Evolutionary conservation across 2,888 invertebrate genomes (phyloP), one percentile per base, ranked within the genome.

Genomic region (Synergus umbraculus): DNA sequence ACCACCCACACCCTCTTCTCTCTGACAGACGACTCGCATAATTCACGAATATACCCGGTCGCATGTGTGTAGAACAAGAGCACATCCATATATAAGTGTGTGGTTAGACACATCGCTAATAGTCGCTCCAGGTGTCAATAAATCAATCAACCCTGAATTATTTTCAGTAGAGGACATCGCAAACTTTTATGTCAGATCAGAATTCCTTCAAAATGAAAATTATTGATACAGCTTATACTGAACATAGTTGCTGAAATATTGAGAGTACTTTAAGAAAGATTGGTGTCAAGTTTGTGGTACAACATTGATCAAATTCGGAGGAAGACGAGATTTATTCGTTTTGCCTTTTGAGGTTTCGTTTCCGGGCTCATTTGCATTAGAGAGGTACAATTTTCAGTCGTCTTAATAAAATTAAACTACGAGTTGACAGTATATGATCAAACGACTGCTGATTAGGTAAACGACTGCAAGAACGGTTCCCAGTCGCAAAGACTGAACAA

Each of bases 131-230:
- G 76, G 44, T 81, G 83, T 81, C 81, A 80, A 83, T 83, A 82
- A 83, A 85, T 85, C 84, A 84, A 82, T 84, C 82, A 73, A 73
- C 15, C 15, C 15, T n/a, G n/a, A 49, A 73, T 73, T 54, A 49
- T 73, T 37, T 41, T n/a, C 12, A n/a, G 1, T 41, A 3, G 37
- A 4, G 73, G 37, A 49, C n/a, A 54, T 73, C 29, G n/a, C n/a
- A 4, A 22, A 60, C 1, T 60, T 22, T 60, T 2, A 22, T 18
- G 60, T 7, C 54, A n/a, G 15, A 1, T 54, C 2, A 7, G n/a
- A n/a, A 43, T 9, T 9, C 43, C 9, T 43, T 29, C 2, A 29
- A 3, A 29, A 29, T 29, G 29, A 29, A 2, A 29, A 3, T 29
- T 29, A 29, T 29, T 29, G 29, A 29, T 3, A 29, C 29, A 29